Base-by-base conservation (phyloP, 2,797 vertebrate genomes). In the Pangasius djambal region DNA sequence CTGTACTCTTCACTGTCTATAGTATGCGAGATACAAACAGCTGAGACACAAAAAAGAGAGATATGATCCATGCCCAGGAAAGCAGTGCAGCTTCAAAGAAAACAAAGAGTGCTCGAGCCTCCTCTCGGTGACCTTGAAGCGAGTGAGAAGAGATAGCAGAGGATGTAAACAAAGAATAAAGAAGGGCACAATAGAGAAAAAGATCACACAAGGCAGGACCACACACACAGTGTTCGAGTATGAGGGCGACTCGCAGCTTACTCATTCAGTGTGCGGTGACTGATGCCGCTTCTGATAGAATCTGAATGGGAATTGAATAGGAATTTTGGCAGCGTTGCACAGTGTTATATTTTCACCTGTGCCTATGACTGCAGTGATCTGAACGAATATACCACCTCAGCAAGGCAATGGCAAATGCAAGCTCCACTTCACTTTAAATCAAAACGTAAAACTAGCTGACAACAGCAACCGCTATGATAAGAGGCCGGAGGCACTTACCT, bases 381-480 rank as follows among this genome's bases (percentile, higher is more conserved):
- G 5, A n/a, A 22, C 16, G 15, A 67, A 69, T 81, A 15, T 25
- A 40, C 59, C 81, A 55, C 40, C 61, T 87, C 86, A 83, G 69
- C 40, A 87, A 83, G 34, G 40, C 61, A 44, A 48, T 13, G 8
- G 63, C 37, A 67, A 55, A 85, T 85, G 87, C 84, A 85, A 88
- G 72, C 83, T 20, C 18, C 5, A 34, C 72, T 40, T 74, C 44
- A 50, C 86, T 83, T 90, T 61, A 87, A 70, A 86, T 84, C 88
- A 81, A 87, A 88, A 70, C 69, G 79, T 79, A 86, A 81, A 88
- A 72, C 37, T 57, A 52, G 89, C 90, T 89, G 87, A 90, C 74
- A 31, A 79, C 74, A 87, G 85, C 86, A 87, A 31, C n/a, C 0
- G 25, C 15, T 86, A n/a, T 48, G 34, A 22, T 55, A 50, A 70